A percentile compares a stretch with the other conserved stretches of the same genome.
Evolutionary conservation across 2,888 invertebrate genomes (phyloP).

Genomic region (Iphiclides podalirius): DNA sequence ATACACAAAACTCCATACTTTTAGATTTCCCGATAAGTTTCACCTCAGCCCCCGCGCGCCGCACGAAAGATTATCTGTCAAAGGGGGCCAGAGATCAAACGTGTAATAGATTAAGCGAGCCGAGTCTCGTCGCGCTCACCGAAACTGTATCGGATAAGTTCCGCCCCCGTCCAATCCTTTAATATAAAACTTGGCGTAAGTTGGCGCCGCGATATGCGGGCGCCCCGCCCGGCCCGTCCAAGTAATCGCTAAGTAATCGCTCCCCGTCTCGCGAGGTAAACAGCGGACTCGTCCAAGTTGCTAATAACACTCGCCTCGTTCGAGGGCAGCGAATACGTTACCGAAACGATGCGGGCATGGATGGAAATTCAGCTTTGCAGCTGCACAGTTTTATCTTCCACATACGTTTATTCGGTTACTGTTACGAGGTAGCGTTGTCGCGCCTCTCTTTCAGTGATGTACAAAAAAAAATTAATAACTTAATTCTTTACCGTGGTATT

Average conservation of each 20-base stretch:
- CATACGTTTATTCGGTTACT: no score
- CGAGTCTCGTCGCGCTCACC: slow-evolving; percentile 28
- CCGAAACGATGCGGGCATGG: slow-evolving; percentile 14
- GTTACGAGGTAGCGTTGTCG: no score
- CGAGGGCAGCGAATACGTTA: slow-evolving; percentile 12
- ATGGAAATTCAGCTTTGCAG: no score
- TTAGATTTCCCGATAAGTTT: no score
- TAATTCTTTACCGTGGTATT: no score
- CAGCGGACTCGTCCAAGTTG: slow-evolving; percentile 39
- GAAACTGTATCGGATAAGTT: slow-evolving; percentile 35
- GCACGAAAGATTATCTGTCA: slow-evolving; percentile 14
- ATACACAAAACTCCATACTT: no score
- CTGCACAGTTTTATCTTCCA: no score
- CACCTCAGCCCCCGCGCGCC: neutral
- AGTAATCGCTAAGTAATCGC: slow-evolving; percentile 55
- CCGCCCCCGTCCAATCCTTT: slow-evolving; percentile 52
- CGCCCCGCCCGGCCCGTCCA: slow-evolving; percentile 36
- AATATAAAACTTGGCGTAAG: slow-evolving; percentile 58
- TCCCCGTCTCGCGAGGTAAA: slow-evolving; percentile 55
- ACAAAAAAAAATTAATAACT: no score
- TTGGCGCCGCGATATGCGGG: slow-evolving; percentile 56
- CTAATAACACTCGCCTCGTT: slow-evolving; percentile 27
- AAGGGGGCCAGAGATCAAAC: slow-evolving; percentile 16
- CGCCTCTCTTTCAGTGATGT: no score
- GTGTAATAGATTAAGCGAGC: slow-evolving; percentile 19